phyloP scores from a whole-genome alignment of 2,113 vertebrate genomes.

The Hippocampus comes region DNA sequence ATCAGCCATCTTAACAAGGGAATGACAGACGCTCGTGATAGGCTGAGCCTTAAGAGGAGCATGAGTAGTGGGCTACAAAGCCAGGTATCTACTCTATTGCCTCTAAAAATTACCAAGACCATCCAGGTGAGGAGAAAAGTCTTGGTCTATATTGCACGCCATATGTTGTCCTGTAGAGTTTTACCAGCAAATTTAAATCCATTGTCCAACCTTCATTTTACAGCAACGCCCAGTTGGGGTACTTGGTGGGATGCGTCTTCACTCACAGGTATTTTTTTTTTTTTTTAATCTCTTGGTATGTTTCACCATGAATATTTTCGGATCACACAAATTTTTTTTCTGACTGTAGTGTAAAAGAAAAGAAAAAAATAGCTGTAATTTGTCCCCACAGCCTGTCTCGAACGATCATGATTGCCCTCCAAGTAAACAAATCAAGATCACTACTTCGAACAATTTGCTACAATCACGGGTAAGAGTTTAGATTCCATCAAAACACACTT shows the following conservation, averaged over 20 bases:
- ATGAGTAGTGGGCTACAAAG: conserved; percentile 64
- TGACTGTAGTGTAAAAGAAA: neutral
- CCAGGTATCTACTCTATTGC: conserved; percentile 65
- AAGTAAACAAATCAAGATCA: conserved; percentile 87
- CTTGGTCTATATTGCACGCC: neutral
- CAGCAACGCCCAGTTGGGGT: conserved; percentile 71
- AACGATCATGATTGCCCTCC: conserved; percentile 71
- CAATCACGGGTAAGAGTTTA: conserved; percentile 76
- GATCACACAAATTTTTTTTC: neutral
- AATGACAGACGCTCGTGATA: conserved; percentile 88
- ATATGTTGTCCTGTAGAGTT: neutral
- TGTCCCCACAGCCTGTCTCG: conserved; percentile 40
- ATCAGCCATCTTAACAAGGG: conserved; percentile 67
- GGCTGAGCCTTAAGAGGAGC: conserved; percentile 87
- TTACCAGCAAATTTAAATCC: neutral
- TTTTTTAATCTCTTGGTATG: too few relatives aligned
- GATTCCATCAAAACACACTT: neutral
- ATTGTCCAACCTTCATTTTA: conserved; percentile 1
- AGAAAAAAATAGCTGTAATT: neutral
- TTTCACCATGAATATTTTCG: too few relatives aligned
- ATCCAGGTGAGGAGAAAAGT: conserved; percentile 79
- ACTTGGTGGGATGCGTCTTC: conserved; percentile 57
- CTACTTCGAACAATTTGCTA: conserved; percentile 73
- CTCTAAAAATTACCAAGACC: conserved; percentile 94
- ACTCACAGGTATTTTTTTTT: conserved; percentile 37